Conservation (phyloP, 2,888 invertebrate genomes). For the Cantharis rufa region DNA sequence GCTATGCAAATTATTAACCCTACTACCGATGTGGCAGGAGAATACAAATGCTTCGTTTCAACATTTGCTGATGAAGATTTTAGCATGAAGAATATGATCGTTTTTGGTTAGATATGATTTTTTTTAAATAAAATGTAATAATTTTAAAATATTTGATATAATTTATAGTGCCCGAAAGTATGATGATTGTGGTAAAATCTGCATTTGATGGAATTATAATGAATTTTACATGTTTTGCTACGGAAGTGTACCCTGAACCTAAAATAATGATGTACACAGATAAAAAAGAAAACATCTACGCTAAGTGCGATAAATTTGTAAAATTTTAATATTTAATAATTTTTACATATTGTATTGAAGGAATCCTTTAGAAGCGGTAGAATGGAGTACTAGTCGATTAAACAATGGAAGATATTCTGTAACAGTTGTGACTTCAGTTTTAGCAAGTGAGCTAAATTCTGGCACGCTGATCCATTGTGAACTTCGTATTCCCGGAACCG, state of each 20-base stretch:
- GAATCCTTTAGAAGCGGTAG: slow-evolving; percentile 44
- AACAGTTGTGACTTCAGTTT: slow-evolving; percentile 46
- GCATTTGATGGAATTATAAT: slow-evolving; percentile 47
- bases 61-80: slow-evolving; percentile 71
- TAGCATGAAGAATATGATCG: slow-evolving; percentile 65
- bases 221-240: slow-evolving; percentile 55
- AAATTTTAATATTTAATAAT: not conserved
- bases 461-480: slow-evolving; percentile 53
- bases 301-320: not conserved
- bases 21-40: slow-evolving; percentile 71
- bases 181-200: slow-evolving; percentile 43
- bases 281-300: slow-evolving; percentile 38
- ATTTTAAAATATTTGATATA: not conserved
- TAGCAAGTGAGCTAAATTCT: slow-evolving; percentile 41
- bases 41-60: slow-evolving; percentile 74
- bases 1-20: slow-evolving; percentile 72
- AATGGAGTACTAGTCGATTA: slow-evolving; percentile 50
- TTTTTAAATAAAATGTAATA: not conserved
- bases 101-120: slow-evolving; percentile 62
- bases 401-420: slow-evolving; percentile 47
- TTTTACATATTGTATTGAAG: slow-evolving; percentile 1
- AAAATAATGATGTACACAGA: slow-evolving; percentile 52
- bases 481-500: slow-evolving; percentile 53
- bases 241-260: slow-evolving; percentile 55
- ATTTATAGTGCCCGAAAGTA: slow-evolving; percentile 51